Evolutionary conservation across 1,140 invertebrate species (phyloP).

Genomic region (Spodoptera litura): DNA sequence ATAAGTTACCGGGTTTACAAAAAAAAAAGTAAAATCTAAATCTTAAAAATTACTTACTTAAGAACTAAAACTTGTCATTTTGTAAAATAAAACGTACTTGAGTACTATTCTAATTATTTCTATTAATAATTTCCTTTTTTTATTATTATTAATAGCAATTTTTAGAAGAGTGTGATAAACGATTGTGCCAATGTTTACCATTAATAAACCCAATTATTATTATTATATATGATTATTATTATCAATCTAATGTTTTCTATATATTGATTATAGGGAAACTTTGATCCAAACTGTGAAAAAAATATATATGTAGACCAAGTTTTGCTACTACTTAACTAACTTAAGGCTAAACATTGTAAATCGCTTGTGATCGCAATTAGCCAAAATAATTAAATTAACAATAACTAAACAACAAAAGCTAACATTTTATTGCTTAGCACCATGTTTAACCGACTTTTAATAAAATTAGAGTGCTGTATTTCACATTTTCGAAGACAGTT

Average conservation of each 20-base stretch:
- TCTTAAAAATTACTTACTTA: conserved; percentile 48
- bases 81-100: conserved; percentile 24
- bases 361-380: conserved; percentile 11
- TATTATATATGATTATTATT: not conserved
- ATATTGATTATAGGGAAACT: not conserved
- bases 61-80: conserved; percentile 42
- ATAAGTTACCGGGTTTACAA: conserved; percentile 44
- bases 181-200: not conserved
- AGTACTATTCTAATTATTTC: conserved; percentile 14
- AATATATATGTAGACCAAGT: conserved; percentile 15
- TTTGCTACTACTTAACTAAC: conserved; percentile 29
- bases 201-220: not conserved
- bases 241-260: not conserved
- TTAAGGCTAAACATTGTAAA: conserved; percentile 35
- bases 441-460: conserved; percentile 51
- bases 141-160: conserved; percentile 25
- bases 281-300: conserved; percentile 26
- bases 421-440: conserved; percentile 64
- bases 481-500: not conserved
- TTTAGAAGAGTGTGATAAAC: conserved; percentile 14
- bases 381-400: conserved; percentile 51
- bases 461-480: not conserved
- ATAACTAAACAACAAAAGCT: conserved; percentile 54
- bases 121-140: conserved; percentile 10
- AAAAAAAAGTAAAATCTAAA: conserved; percentile 49